Percentiles rank a stretch among this genome's conserved stretches.
Conservation (phyloP, 2,797 vertebrate species). For the Semaprochilodus insignis region DNA sequence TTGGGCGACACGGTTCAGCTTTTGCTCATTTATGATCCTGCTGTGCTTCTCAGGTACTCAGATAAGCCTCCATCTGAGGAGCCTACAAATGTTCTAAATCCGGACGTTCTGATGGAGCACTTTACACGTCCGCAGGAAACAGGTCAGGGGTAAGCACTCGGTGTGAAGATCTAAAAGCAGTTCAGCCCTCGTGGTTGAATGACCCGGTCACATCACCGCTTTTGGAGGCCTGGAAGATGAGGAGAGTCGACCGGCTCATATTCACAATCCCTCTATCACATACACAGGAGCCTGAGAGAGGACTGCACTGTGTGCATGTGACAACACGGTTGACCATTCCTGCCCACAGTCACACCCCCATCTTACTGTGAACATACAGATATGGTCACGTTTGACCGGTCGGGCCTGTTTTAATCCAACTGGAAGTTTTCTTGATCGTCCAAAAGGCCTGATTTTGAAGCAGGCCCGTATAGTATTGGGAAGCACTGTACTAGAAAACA, state of each 20-base stretch:
- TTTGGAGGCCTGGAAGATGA: not conserved
- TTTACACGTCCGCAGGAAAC: not conserved
- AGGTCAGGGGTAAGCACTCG: conserved; percentile 3
- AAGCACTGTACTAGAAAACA: no score
- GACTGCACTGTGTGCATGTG: no score
- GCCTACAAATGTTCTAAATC: not conserved
- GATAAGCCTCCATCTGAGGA: not conserved
- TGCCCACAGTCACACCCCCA: no score
- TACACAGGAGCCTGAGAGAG: not conserved
- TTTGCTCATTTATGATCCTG: not conserved
- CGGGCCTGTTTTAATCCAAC: no score
- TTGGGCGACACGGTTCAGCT: not conserved
- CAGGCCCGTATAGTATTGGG: no score
- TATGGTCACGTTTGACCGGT: no score
- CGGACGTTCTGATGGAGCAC: not conserved
- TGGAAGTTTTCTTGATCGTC: no score
- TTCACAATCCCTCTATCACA: no score
- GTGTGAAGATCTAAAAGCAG: conserved; percentile 12
- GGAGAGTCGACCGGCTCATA: not conserved
- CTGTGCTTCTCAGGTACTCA: not conserved
- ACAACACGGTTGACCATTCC: no score
- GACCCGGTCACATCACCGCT: not conserved
- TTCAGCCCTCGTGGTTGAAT: not conserved
- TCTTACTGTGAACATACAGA: no score
- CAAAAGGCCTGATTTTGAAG: no score